Evolutionary conservation across 2,888 invertebrate species (phyloP).

Genomic region (Notodonta dromedarius): DNA sequence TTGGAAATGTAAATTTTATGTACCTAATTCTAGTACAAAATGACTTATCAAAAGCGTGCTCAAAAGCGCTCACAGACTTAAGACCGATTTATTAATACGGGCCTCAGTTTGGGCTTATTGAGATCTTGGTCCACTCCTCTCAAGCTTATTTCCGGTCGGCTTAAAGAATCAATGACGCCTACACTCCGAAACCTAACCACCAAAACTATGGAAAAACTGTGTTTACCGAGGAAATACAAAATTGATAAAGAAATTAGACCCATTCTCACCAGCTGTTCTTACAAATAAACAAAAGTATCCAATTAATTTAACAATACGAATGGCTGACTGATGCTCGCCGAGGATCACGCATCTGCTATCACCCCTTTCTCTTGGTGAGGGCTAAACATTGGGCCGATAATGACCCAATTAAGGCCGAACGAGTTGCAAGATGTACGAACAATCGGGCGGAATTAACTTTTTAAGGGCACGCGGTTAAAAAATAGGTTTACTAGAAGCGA

Average conservation of each 20-base stretch:
- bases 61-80: no score
- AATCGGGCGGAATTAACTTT: constrained; percentile 48
- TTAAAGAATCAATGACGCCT: no score
- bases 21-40: no score
- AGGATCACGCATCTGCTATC: constrained; percentile 76
- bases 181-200: no score
- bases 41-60: no score
- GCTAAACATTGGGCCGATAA: constrained; percentile 49
- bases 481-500: constrained; percentile 22
- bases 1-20: no score
- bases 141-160: no score
- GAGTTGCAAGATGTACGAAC: constrained; percentile 42
- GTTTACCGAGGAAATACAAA: background rate
- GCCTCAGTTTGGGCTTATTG: no score
- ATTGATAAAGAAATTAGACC: constrained; percentile 8
- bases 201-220: background rate
- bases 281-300: constrained; percentile 52
- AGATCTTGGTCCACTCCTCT: no score
- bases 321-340: constrained; percentile 49
- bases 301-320: constrained; percentile 63
- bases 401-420: constrained; percentile 66
- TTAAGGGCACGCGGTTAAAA: constrained; percentile 3
- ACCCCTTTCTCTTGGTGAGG: constrained; percentile 64
- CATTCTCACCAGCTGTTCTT: constrained; percentile 49
- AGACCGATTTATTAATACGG: no score